These are phyloP conservation scores for Mus minutoides DNA, from an alignment of 2,797 vertebrate species.

Conservation along the genomic window DNA sequence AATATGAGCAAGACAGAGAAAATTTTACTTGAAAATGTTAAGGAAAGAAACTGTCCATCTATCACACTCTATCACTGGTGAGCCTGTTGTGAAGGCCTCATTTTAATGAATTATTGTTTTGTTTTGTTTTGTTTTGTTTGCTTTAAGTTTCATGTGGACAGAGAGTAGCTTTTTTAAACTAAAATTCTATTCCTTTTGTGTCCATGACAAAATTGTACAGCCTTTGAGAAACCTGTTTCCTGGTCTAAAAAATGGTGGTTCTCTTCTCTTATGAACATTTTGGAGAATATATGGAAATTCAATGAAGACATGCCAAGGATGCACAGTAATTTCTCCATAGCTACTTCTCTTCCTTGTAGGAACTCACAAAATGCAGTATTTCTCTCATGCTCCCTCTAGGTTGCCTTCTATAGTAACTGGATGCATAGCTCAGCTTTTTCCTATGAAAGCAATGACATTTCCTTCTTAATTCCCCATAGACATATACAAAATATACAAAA, in stretches of 20 bases:
- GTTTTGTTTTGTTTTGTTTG: neutral
- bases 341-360: neutral
- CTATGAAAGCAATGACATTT: neutral
- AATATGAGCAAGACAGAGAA: neutral
- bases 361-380: neutral
- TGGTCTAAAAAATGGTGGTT: neutral
- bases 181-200: neutral
- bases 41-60: neutral
- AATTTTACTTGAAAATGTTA: neutral
- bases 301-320: neutral
- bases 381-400: neutral
- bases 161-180: neutral
- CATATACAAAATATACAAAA: too few species aligned
- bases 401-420: neutral
- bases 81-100: neutral
- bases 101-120: neutral
- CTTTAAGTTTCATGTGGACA: neutral
- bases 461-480: too few species aligned
- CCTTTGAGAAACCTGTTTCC: conserved; percentile 10
- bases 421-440: neutral
- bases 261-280: neutral
- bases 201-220: neutral
- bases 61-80: neutral
- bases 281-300: neutral
- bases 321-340: neutral